Conservation (phyloP, 2,888 invertebrate species). For the Catocala sponsa region DNA sequence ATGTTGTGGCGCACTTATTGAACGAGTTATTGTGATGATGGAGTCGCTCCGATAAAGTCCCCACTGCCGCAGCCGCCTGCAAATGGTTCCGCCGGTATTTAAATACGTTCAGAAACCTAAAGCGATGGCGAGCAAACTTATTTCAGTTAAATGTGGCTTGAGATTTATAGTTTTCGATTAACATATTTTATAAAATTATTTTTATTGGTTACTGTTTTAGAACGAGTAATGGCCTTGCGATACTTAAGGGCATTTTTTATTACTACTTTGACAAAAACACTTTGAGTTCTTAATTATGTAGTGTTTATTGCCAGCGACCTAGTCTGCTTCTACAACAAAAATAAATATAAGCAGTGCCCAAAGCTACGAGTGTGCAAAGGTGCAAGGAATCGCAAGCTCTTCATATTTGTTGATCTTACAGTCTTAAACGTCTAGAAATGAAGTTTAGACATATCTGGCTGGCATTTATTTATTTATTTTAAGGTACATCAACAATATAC, state of each 20-base stretch:
- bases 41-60: slow-evolving; percentile 42
- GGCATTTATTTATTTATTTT: too few species aligned
- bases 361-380: too few species aligned
- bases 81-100: slow-evolving; percentile 42
- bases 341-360: too few species aligned
- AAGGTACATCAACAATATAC: too few species aligned
- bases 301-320: not conserved
- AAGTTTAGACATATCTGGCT: too few species aligned
- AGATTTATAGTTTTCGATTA: slow-evolving; percentile 45
- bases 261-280: slow-evolving; percentile 8
- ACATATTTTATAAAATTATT: slow-evolving; percentile 33
- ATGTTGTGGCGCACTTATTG: slow-evolving; percentile 69
- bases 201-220: slow-evolving; percentile 31
- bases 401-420: too few species aligned
- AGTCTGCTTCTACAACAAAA: not conserved
- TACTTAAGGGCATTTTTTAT: slow-evolving; percentile 4
- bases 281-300: not conserved
- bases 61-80: slow-evolving; percentile 22
- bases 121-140: slow-evolving; percentile 41
- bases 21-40: slow-evolving; percentile 64
- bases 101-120: slow-evolving; percentile 37
- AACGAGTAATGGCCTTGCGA: not conserved
- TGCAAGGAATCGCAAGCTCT: too few species aligned
- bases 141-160: slow-evolving; percentile 48
- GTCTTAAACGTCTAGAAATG: too few species aligned